Conservation (phyloP, 2,113 vertebrate genomes). For the Coturnix japonica region DNA sequence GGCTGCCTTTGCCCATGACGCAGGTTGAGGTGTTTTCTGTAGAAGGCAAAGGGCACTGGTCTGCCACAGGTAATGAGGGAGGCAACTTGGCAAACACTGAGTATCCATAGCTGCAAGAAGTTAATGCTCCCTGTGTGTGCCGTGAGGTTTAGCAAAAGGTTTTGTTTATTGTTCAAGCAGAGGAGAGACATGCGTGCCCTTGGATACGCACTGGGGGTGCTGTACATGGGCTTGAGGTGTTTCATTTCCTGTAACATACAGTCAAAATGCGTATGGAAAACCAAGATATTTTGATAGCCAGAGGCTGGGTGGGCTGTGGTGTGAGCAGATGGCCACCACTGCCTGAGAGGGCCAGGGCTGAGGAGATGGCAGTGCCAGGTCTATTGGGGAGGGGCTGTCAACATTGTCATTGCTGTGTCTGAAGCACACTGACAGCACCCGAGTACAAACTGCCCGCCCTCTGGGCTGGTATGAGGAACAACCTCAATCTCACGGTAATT, state of each 20-base stretch:
- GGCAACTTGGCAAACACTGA: not conserved
- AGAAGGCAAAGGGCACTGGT: not conserved
- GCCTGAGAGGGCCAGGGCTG: not conserved
- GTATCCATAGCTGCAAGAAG: not conserved
- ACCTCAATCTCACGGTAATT: not conserved
- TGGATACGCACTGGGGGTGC: not conserved
- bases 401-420: not conserved
- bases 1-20: accelerated
- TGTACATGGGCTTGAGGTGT: not conserved
- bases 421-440: not conserved
- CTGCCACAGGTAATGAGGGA: not conserved
- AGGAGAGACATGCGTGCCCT: accelerated
- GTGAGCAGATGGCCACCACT: slow-evolving; percentile 77
- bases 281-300: not conserved
- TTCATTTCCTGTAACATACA: not conserved
- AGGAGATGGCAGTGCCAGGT: not conserved
- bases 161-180: not conserved
- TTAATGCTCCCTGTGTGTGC: not conserved
- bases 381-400: not conserved
- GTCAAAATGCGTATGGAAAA: not conserved
- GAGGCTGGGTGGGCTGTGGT: not conserved
- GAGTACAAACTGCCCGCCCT: not conserved
- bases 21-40: not conserved
- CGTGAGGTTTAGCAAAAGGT: not conserved
- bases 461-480: not conserved